A percentile compares a stretch with the other conserved stretches of the same genome.
Evolutionary conservation across 2,888 invertebrate species (phyloP).

Genomic region (Apoderus coryli): DNA sequence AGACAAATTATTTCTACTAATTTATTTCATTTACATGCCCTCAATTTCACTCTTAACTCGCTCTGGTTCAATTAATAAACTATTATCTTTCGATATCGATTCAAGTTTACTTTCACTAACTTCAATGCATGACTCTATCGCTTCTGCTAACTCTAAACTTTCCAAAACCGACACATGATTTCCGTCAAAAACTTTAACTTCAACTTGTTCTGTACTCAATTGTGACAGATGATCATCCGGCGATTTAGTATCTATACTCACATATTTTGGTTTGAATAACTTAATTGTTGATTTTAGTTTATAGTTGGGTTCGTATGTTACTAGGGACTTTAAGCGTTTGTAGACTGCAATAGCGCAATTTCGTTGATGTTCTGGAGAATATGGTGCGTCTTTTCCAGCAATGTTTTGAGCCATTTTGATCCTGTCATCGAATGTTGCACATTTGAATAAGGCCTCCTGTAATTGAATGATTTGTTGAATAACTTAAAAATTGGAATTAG

Average conservation of each 20-base stretch:
- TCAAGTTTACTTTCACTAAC: too few relatives aligned
- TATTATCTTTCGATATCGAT: too few relatives aligned
- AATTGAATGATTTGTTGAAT: too few relatives aligned
- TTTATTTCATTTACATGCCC: too few relatives aligned
- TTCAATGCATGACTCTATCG: too few relatives aligned
- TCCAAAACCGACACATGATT: conserved; percentile 57
- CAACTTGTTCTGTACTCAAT: conserved; percentile 35
- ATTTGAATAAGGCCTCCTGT: neutral
- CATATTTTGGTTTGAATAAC: conserved; percentile 17
- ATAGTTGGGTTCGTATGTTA: conserved; percentile 17
- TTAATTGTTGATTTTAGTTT: conserved; percentile 19
- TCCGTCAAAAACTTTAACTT: conserved; percentile 49
- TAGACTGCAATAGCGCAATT: conserved; percentile 14
- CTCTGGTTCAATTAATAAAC: too few relatives aligned
- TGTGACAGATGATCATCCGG: conserved; percentile 48
- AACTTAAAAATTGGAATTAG: neutral
- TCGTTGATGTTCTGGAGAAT: conserved; percentile 11
- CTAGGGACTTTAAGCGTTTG: conserved; percentile 16
- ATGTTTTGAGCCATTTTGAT: neutral
- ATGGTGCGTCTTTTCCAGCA: neutral
- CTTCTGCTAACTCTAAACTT: conserved; percentile 31
- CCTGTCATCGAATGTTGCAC: neutral
- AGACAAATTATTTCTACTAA: too few relatives aligned
- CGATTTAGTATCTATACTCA: conserved; percentile 23
- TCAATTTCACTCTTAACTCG: too few relatives aligned